Percentiles rank a stretch among this genome's conserved stretches.
Conservation (phyloP, 2,113 vertebrate species). For the Nyctereutes procyonoides region DNA sequence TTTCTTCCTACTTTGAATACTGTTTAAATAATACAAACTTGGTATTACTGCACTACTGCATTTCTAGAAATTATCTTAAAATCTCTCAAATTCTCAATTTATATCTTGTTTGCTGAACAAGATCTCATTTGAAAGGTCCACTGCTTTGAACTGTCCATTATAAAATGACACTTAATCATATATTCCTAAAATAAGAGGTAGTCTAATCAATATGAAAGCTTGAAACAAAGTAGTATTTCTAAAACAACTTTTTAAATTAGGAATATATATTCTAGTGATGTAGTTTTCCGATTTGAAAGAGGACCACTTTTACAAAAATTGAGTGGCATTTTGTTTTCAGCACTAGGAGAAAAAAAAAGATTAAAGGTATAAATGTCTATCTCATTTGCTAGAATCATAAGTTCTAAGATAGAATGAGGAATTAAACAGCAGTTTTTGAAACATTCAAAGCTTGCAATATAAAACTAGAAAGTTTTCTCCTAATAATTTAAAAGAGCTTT, state of each 20-base stretch:
- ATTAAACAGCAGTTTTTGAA: constrained; percentile 49
- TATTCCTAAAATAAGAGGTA: constrained; percentile 63
- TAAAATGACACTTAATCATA: constrained; percentile 48
- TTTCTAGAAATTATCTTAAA: constrained; percentile 24
- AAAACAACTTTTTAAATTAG: constrained; percentile 57
- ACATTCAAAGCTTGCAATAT: constrained; percentile 56
- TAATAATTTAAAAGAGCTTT: constrained; percentile 30
- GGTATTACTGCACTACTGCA: neutral
- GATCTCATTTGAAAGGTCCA: constrained; percentile 33
- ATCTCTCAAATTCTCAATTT: constrained; percentile 49
- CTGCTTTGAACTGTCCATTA: constrained; percentile 32
- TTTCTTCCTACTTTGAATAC: constrained; percentile 2
- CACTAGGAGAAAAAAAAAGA: constrained; percentile 27
- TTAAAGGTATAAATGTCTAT: constrained; percentile 24
- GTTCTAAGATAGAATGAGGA: constrained; percentile 54
- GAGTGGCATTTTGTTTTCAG: constrained; percentile 39
- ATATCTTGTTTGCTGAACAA: constrained; percentile 33
- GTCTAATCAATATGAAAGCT: constrained; percentile 59
- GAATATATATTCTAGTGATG: constrained; percentile 36
- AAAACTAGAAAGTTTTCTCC: constrained; percentile 47
- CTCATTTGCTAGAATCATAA: constrained; percentile 47
- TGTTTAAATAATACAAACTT: constrained; percentile 13
- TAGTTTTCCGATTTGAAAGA: constrained; percentile 59
- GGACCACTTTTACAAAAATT: constrained; percentile 49
- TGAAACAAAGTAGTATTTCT: constrained; percentile 61